phyloP scores from a whole-genome alignment of 2,113 vertebrate genomes.

The Hippocampus abdominalis region DNA sequence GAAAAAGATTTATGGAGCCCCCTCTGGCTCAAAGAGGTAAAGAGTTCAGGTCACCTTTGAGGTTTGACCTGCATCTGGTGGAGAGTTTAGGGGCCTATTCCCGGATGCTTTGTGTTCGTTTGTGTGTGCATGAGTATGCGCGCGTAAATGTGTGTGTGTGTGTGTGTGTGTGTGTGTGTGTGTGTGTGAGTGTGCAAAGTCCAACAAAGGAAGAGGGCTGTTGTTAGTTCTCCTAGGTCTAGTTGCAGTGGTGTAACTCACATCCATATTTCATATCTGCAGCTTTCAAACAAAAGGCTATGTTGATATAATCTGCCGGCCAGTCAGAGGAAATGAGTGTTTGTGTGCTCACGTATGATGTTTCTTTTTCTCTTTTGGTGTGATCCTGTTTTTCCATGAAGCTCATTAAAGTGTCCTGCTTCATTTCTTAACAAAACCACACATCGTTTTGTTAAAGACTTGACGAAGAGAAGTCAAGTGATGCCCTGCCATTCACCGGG shows the following conservation, averaged over 20 bases:
- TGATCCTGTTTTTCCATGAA: slow-evolving; percentile 43
- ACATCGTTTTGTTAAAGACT: slow-evolving; percentile 28
- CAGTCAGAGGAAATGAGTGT: slow-evolving; percentile 59
- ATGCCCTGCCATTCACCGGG: slow-evolving; percentile 5
- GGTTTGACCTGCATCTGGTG: slow-evolving; percentile 52
- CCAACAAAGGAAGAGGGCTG: slow-evolving; percentile 9
- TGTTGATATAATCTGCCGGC: slow-evolving; percentile 68
- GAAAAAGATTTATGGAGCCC: not conserved
- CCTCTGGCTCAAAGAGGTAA: slow-evolving; percentile 9
- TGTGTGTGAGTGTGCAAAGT: not conserved
- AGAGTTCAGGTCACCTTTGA: slow-evolving; percentile 36
- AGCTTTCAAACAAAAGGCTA: slow-evolving; percentile 67
- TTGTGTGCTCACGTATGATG: slow-evolving; percentile 58
- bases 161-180: slow-evolving; percentile 9
- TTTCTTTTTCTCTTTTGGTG: slow-evolving; percentile 58
- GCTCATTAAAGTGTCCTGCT: slow-evolving; percentile 40
- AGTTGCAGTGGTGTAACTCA: slow-evolving; percentile 46
- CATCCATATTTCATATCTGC: slow-evolving; percentile 67
- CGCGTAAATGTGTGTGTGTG: slow-evolving; percentile 12
- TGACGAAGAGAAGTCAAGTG: slow-evolving; percentile 3
- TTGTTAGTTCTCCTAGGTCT: slow-evolving; percentile 17
- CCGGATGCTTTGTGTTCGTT: slow-evolving; percentile 33
- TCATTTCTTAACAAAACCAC: slow-evolving; percentile 39
- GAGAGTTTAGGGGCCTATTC: slow-evolving; percentile 42
- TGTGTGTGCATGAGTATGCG: too few relatives aligned